Conservation (phyloP, 2,113 vertebrate species). For the Alces alces region DNA sequence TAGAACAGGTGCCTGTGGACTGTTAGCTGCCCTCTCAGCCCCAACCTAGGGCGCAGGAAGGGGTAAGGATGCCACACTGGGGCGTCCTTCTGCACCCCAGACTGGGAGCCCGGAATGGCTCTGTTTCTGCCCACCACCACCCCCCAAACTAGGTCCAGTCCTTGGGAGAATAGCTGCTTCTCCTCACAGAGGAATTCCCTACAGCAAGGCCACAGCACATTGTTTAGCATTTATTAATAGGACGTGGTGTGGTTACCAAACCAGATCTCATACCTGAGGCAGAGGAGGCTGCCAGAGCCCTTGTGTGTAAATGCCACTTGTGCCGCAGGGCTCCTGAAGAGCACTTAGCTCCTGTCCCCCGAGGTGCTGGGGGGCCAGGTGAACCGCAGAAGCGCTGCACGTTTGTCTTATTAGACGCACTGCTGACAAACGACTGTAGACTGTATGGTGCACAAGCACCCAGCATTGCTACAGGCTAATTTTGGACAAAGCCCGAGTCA, state of each 20-base stretch:
- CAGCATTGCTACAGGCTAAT: not conserved
- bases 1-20: not conserved
- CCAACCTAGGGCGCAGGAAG: not conserved
- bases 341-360: not conserved
- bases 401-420: not conserved
- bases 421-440: not conserved
- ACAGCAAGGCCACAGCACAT: not conserved
- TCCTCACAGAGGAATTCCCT: not conserved
- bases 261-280: not conserved
- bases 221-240: not conserved
- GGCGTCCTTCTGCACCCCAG: not conserved
- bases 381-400: accelerated
- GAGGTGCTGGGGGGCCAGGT: too few species aligned
- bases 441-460: not conserved
- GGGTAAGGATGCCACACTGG: not conserved
- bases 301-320: not conserved
- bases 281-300: not conserved
- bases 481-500: not conserved
- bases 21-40: not conserved
- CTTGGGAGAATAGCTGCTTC: not conserved
- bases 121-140: not conserved
- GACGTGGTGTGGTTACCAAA: not conserved
- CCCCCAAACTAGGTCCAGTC: not conserved
- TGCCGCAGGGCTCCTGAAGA: not conserved
- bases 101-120: not conserved